phyloP scores from a whole-genome alignment of 1,140 invertebrate genomes.

The Battus philenor region DNA sequence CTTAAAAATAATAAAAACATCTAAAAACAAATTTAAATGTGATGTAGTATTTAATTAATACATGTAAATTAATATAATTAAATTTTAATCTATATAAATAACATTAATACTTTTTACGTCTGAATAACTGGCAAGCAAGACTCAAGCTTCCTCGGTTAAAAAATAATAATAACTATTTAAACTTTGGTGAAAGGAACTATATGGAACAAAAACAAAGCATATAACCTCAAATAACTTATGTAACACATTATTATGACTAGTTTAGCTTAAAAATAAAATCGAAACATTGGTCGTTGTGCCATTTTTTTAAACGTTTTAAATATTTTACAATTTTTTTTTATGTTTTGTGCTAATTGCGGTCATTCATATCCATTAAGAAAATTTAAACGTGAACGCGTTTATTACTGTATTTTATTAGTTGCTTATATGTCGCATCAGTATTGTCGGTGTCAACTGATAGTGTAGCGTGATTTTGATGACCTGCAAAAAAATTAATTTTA shows the following conservation, averaged over 20 bases:
- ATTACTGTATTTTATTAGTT: conserved; percentile 9
- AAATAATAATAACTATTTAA: conserved; percentile 3
- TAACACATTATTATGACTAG: conserved; percentile 47
- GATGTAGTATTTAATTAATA: not conserved
- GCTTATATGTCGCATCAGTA: conserved; percentile 41
- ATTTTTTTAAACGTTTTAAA: conserved; percentile 64
- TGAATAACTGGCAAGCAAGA: conserved; percentile 1
- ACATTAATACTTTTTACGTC: conserved; percentile 11
- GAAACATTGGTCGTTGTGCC: conserved; percentile 72
- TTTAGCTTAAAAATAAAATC: conserved; percentile 53
- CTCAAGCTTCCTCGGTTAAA: not conserved
- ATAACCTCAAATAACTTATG: conserved; percentile 17
- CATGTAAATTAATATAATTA: not conserved
- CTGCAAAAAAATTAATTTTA: conserved; percentile 28
- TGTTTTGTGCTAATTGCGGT: conserved; percentile 30
- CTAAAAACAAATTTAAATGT: conserved; percentile 6
- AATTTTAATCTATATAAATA: not conserved
- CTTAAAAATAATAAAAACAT: too few species aligned
- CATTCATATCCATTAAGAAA: conserved; percentile 14
- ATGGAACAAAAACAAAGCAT: conserved; percentile 10
- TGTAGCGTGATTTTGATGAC: conserved; percentile 24
- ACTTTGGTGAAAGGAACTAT: conserved; percentile 14
- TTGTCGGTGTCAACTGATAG: conserved; percentile 66
- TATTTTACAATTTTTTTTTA: conserved; percentile 63
- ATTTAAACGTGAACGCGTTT: not conserved